Evolutionary conservation across 2,888 invertebrate genomes (phyloP), one percentile per base, ranked within the genome.

Genomic region (Cheiracanthium punctorium): DNA sequence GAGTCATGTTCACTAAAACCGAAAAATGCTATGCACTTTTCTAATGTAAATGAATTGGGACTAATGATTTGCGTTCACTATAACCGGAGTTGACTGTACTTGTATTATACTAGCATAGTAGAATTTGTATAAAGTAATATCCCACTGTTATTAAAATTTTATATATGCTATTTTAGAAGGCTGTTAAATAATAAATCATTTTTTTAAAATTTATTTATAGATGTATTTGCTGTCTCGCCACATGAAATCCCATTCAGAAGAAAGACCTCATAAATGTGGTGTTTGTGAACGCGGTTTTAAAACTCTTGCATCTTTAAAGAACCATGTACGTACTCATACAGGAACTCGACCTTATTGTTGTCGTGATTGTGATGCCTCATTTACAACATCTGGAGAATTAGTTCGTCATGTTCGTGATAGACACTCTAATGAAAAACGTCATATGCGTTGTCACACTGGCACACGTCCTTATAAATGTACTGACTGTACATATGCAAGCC

Each of bases 231-330:
- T 98, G 37, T 95, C 97, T 0, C 94, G 98, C 0, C 98, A 98
- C 91, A 96, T 98, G 96, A 97, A 97, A 91, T 95, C 96, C 0
- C 98, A 98, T 92, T 97, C 97, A 0, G 96, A 97, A 90, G 98
- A 98, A 89, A 93, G 98, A 0, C 98, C 98, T 0, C 96, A 96
- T 91, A 97, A 96, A 91, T 98, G 98, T 91, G 94, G 94, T 28
- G 96, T 98, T 8, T 98, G 98, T 91, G 97, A 97, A 91, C 94
- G 98, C 64, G 97, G 97, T 5, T 99, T 99, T 91, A 99, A 98
- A 92, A 97, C 98, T 0, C 92, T 96, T 52, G 96, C 97, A 0
- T 97, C 98, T 0, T 93, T 98, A 67, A 96, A 97, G 91, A 98
- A 98, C 92, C 98, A 98, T 91, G 95, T 98, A 8, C 98, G 98